Percentiles rank a stretch among this genome's conserved stretches.
phyloP scores from a whole-genome alignment of 2,797 vertebrate genomes.

The Rhinoraja longicauda region DNA sequence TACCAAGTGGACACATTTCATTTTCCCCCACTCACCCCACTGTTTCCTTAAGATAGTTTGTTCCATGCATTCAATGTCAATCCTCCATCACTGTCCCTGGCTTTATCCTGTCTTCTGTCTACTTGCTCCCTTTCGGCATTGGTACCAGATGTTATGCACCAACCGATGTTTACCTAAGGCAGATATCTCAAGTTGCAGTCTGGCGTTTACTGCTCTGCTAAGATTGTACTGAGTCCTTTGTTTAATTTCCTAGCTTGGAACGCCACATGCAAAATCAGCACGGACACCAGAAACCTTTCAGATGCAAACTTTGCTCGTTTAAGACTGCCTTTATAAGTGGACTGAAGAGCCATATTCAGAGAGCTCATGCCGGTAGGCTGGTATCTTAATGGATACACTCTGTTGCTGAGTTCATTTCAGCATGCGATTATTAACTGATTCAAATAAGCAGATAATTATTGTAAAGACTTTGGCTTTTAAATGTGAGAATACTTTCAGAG shows the following conservation, averaged over 20 bases:
- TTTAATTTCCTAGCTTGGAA: conserved; percentile 71
- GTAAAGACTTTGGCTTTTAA: not conserved
- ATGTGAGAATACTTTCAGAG: not conserved
- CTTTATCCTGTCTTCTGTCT: not conserved
- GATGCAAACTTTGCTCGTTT: conserved; percentile 97
- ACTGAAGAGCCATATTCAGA: conserved; percentile 93
- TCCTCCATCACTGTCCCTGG: not conserved
- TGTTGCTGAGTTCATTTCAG: not conserved
- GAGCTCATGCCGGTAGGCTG: conserved; percentile 85
- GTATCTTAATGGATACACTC: not conserved
- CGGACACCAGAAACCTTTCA: conserved; percentile 94
- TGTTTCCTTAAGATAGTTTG: not conserved
- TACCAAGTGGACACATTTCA: not conserved
- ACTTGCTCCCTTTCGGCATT: too few species aligned
- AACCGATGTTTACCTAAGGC: not conserved
- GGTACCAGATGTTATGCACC: not conserved
- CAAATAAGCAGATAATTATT: conserved; percentile 15
- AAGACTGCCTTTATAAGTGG: conserved; percentile 93
- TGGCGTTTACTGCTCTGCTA: not conserved
- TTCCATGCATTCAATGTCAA: not conserved
- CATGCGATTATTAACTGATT: not conserved
- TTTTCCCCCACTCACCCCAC: not conserved
- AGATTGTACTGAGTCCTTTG: not conserved
- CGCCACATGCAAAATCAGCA: conserved; percentile 97
- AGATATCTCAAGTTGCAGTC: not conserved